These are phyloP conservation scores for Erynnis tages DNA, from an alignment of 2,888 invertebrate genomes.

Conservation along the genomic window DNA sequence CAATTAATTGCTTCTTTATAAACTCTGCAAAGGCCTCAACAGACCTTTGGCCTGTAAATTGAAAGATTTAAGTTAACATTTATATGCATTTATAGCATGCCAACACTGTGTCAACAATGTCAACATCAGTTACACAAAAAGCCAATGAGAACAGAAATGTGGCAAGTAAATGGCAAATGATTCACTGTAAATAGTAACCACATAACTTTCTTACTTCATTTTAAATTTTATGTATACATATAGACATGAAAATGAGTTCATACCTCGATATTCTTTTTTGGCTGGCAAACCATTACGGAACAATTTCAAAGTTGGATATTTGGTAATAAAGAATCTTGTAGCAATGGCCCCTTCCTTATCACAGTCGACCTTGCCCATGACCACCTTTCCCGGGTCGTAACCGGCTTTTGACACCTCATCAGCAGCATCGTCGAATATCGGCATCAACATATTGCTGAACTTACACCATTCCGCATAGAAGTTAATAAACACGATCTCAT, in stretches of 20 bases:
- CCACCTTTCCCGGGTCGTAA: conserved; percentile 91
- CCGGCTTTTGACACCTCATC: conserved; percentile 90
- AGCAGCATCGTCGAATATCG: conserved; percentile 97
- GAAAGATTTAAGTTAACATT: not conserved
- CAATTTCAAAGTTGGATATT: conserved; percentile 98
- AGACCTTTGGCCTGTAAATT: conserved; percentile 85
- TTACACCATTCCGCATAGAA: conserved; percentile 99
- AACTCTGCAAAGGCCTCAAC: conserved; percentile 94
- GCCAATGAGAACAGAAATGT: too few relatives aligned
- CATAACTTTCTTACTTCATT: too few relatives aligned
- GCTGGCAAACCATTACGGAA: conserved; percentile 95
- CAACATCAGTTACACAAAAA: too few relatives aligned
- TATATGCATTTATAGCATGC: too few relatives aligned
- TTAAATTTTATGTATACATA: too few relatives aligned
- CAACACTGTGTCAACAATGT: too few relatives aligned
- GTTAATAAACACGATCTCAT: conserved; percentile 98
- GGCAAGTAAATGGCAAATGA: too few relatives aligned
- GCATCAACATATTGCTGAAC: conserved; percentile 98
- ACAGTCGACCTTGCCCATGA: conserved; percentile 98
- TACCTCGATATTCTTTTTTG: conserved; percentile 94
- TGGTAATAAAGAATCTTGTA: conserved; percentile 96
- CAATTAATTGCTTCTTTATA: conserved; percentile 93
- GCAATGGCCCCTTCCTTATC: conserved; percentile 95
- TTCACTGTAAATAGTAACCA: too few relatives aligned
- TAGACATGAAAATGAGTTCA: not conserved